Evolutionary conservation across 2,888 invertebrate species (phyloP), one percentile per base, ranked within the genome.

Genomic region (Strigamia transsilvanica): DNA sequence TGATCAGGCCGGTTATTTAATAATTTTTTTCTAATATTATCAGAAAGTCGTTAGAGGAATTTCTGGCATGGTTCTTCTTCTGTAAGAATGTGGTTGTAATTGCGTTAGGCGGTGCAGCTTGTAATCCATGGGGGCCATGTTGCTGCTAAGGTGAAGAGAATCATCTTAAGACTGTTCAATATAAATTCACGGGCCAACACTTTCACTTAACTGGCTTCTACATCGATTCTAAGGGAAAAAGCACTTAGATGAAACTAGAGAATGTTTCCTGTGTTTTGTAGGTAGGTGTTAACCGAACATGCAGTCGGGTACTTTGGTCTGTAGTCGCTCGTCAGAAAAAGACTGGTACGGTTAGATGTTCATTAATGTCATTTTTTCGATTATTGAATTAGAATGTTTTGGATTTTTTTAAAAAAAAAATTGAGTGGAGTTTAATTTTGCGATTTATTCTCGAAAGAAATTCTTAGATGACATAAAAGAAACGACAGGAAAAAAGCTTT

Each of bases 131-230:
- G 73, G 73, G 73, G 32, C 73, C 73, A 73, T 73, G 73, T 32
- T 73, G 32, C 73, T 73, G 15, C 27, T 32, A 23, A 73, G 32
- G 73, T 73, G 32, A 73, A 73, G 73, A 73, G 73, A 73, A 73
- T 73, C 32, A 27, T 73, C 73, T 73, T 73, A 73, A 73, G 73
- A 73, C 73, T 73, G 73, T 73, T 73, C 73, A 73, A 73, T 73
- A 73, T 73, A 73, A 73, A 73, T 73, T 73, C 73, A 73, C 73
- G 73, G 73, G 73, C 73, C 73, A 73, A 73, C 73, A 73, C 73
- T 73, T 73, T 73, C 73, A 73, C 73, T 73, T 73, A 73, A 73
- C 73, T 15, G n/a, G 15, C 73, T 32, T 32, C 27, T 32, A 73
- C 73, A 73, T 73, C 32, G 73, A 73, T 73, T 73, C 32, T 27